Evolutionary conservation across 1,140 invertebrate genomes (phyloP).

Genomic region (Samia ricini): DNA sequence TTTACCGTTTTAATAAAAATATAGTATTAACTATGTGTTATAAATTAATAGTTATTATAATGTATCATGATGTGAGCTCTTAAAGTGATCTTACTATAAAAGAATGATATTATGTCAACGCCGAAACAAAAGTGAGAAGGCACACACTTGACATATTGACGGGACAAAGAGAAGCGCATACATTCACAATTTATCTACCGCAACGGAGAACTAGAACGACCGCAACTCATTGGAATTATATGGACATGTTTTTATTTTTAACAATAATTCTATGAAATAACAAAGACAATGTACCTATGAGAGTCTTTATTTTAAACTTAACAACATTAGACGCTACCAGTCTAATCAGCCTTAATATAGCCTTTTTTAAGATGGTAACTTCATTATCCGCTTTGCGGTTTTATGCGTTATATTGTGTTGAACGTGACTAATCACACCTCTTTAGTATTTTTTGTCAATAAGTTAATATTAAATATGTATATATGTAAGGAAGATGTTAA

Average conservation of each 20-base stretch:
- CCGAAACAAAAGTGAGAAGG: slow-evolving; percentile 32
- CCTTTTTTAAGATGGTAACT: neutral
- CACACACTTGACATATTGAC: slow-evolving; percentile 63
- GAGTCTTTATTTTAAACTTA: neutral
- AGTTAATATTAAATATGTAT: neutral
- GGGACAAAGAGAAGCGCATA: slow-evolving; percentile 58
- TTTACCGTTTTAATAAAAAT: too few relatives aligned
- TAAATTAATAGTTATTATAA: neutral
- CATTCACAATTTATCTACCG: slow-evolving; percentile 58
- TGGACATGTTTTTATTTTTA: slow-evolving; percentile 25
- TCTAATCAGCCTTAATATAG: neutral
- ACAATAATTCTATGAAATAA: neutral
- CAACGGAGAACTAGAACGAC: slow-evolving; percentile 15
- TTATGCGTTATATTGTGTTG: neutral
- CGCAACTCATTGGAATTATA: slow-evolving; percentile 34
- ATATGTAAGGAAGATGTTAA: too few relatives aligned
- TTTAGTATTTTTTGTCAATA: neutral
- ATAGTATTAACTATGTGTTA: too few relatives aligned
- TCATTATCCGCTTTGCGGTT: neutral
- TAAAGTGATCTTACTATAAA: neutral
- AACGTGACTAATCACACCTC: neutral
- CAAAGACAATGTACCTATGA: neutral
- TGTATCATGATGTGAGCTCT: neutral
- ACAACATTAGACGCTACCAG: neutral
- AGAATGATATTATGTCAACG: slow-evolving; percentile 45